Percentiles rank a stretch among this genome's conserved stretches.
Evolutionary conservation across 2,113 vertebrate genomes (phyloP).

Genomic region (Carassius carassius): DNA sequence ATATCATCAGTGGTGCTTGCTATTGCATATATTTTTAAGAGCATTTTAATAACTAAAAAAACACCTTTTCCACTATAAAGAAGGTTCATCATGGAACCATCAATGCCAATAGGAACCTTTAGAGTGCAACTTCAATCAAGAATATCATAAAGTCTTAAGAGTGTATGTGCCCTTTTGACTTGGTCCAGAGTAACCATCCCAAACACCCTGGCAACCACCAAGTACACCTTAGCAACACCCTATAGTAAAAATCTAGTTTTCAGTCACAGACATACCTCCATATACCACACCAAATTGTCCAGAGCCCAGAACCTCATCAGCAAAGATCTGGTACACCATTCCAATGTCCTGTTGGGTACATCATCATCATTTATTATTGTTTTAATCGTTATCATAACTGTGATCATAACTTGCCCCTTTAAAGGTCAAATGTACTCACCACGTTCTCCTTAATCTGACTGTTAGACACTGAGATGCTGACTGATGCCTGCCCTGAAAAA

Average conservation of each 20-base stretch:
- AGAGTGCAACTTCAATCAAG: too few species aligned
- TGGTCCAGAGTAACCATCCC: background rate
- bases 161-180: too few species aligned
- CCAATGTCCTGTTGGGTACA: conserved; percentile 81
- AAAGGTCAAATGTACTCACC: conserved; percentile 65
- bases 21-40: too few species aligned
- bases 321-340: conserved; percentile 90
- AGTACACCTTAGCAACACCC: too few species aligned
- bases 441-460: conserved; percentile 90
- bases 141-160: too few species aligned
- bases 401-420: background rate
- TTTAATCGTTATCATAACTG: background rate
- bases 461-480: conserved; percentile 90
- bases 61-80: too few species aligned
- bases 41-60: too few species aligned
- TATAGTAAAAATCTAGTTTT: background rate
- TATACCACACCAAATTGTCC: conserved; percentile 92
- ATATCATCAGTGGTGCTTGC: too few species aligned
- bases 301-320: conserved; percentile 88
- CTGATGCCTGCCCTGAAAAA: conserved; percentile 82
- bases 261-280: conserved; percentile 74
- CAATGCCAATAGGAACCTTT: too few species aligned
- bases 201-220: background rate
- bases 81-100: too few species aligned
- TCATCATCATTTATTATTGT: background rate